phyloP scores from a whole-genome alignment of 2,888 invertebrate species.

The Allolobophora icterica region DNA sequence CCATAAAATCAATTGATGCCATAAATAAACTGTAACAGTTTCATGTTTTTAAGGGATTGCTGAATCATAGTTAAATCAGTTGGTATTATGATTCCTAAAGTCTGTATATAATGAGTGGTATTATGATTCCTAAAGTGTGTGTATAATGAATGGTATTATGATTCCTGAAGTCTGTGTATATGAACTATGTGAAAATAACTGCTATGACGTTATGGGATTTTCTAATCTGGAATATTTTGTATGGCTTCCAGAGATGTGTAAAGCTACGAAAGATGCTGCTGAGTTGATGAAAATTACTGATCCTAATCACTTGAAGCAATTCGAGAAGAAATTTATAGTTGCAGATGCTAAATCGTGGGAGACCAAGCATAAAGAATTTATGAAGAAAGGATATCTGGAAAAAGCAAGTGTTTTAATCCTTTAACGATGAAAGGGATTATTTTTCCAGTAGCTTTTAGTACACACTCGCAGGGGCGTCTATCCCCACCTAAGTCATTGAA shows the following conservation, averaged over 20 bases:
- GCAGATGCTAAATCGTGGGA: not conserved
- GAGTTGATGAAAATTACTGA: not conserved
- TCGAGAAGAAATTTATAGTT: not conserved
- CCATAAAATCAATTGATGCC: not conserved
- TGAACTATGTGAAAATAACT: not conserved
- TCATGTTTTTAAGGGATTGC: not conserved
- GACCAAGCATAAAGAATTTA: not conserved
- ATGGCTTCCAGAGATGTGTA: not conserved
- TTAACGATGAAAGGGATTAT: no score
- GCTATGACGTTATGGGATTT: not conserved
- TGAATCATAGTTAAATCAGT: not conserved
- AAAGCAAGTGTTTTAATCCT: conserved; percentile 13
- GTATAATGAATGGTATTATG: no score
- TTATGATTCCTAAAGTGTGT: no score
- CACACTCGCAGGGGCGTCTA: no score
- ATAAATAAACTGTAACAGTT: not conserved
- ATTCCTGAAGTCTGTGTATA: no score
- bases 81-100: not conserved
- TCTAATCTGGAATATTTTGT: not conserved
- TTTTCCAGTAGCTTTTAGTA: no score
- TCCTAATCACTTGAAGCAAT: not conserved
- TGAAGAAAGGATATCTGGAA: conserved; percentile 25
- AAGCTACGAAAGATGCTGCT: not conserved
- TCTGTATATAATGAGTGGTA: no score
- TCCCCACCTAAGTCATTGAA: no score